Percentiles rank a stretch among this genome's conserved stretches.
Conservation (phyloP, 2,888 invertebrate species). For the Zootermopsis nevadensis region DNA sequence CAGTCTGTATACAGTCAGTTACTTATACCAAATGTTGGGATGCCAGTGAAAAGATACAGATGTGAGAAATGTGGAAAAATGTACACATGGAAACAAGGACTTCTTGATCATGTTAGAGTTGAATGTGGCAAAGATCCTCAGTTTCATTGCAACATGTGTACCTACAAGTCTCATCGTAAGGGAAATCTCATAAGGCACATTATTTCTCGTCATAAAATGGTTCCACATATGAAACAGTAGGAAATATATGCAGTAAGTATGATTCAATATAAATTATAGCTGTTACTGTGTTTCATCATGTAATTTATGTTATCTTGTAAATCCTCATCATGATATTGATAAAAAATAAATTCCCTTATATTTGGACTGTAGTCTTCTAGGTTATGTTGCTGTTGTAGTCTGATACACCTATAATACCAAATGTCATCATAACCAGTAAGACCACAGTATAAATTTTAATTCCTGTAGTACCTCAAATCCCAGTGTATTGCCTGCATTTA, state of each 20-base stretch:
- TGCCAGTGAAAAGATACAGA: not conserved
- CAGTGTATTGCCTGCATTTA: no score
- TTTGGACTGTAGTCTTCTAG: no score
- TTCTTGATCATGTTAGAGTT: constrained; percentile 53
- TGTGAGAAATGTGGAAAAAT: constrained; percentile 50
- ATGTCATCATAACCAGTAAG: no score
- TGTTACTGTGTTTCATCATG: no score
- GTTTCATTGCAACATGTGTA: constrained; percentile 49
- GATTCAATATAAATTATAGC: no score
- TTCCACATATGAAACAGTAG: not conserved
- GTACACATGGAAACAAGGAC: constrained; percentile 54
- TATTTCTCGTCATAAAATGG: not conserved
- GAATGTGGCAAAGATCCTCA: constrained; percentile 53
- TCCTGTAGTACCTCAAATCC: no score
- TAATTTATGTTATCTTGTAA: no score
- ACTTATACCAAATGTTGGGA: not conserved
- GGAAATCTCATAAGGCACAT: constrained; percentile 52
- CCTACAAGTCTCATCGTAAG: constrained; percentile 52
- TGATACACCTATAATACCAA: no score
- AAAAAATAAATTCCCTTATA: no score
- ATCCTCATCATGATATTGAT: no score
- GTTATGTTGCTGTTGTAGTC: no score
- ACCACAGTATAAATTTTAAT: no score
- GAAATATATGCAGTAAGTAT: not conserved
- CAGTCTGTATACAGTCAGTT: not conserved